A percentile compares a stretch with the other conserved stretches of the same genome.
Conservation (phyloP, 2,888 invertebrate genomes). For the Melieria crassipennis region DNA sequence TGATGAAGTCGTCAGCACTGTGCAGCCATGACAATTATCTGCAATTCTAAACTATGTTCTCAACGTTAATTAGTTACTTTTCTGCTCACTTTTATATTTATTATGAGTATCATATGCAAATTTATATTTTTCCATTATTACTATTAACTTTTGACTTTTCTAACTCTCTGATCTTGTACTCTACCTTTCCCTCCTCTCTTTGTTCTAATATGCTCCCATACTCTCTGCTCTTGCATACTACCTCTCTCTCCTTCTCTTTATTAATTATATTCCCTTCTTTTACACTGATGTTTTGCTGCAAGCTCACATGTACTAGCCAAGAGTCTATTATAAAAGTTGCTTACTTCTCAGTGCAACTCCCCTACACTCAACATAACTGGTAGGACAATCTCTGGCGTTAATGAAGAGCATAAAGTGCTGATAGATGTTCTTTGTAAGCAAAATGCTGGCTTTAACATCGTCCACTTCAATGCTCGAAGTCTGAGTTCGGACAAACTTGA, state of each 20-base stretch:
- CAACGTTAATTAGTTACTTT: too few species aligned
- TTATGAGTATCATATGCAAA: too few species aligned
- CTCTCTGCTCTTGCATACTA: not conserved
- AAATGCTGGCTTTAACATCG: conserved; percentile 16
- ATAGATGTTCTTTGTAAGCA: conserved; percentile 23
- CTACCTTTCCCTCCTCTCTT: not conserved
- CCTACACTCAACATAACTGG: too few species aligned
- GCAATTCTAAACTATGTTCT: too few species aligned
- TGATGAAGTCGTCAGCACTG: not conserved
- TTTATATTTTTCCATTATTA: too few species aligned
- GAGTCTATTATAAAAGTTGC: not conserved
- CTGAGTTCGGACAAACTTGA: conserved; percentile 15
- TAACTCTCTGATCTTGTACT: too few species aligned
- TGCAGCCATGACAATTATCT: not conserved
- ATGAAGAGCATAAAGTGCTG: not conserved
- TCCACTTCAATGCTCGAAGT: conserved; percentile 24
- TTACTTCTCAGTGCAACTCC: not conserved
- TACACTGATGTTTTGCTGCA: not conserved
- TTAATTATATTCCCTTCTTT: not conserved
- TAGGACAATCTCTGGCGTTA: conserved; percentile 11
- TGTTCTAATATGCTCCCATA: not conserved
- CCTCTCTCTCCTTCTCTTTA: not conserved
- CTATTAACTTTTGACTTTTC: too few species aligned
- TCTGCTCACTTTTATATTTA: too few species aligned
- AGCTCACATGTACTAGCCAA: not conserved